Evolutionary conservation across 35 echinoderm and acorn worm species (phyloP).

Genomic region (Ophioderma brevispina): DNA sequence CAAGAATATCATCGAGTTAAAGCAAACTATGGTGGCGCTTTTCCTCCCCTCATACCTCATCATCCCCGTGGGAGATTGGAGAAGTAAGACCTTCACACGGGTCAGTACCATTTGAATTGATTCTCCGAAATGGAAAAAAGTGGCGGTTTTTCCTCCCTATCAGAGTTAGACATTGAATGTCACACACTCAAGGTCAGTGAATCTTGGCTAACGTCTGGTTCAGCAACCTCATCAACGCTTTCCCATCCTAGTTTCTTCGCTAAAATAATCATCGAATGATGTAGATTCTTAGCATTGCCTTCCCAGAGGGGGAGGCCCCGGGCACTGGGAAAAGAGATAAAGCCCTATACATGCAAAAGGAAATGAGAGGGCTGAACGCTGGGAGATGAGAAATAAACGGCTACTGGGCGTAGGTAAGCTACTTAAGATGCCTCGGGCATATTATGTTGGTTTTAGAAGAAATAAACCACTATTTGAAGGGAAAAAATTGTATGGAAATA

Average conservation of each 20-base stretch:
- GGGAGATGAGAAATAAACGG: background rate
- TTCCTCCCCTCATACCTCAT: too few relatives aligned
- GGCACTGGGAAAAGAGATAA: background rate
- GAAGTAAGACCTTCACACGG: background rate
- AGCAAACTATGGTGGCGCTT: too few relatives aligned
- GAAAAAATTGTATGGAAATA: too few relatives aligned
- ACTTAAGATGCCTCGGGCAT: too few relatives aligned
- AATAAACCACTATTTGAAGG: too few relatives aligned
- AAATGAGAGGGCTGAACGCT: background rate
- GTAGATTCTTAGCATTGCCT: background rate
- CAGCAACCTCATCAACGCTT: slow-evolving; percentile 8
- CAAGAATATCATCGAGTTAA: too few relatives aligned
- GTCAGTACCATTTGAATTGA: background rate
- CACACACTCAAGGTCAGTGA: background rate
- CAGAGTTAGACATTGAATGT: background rate
- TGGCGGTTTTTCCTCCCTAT: background rate
- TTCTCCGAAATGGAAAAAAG: background rate
- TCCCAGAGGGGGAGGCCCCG: background rate
- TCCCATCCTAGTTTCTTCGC: background rate
- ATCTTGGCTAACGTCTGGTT: background rate
- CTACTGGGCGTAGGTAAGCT: background rate
- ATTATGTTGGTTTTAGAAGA: too few relatives aligned
- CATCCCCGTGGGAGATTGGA: background rate
- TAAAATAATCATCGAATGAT: background rate
- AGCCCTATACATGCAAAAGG: background rate